Conservation (phyloP, 2,888 invertebrate species). For the Carabus problematicus region DNA sequence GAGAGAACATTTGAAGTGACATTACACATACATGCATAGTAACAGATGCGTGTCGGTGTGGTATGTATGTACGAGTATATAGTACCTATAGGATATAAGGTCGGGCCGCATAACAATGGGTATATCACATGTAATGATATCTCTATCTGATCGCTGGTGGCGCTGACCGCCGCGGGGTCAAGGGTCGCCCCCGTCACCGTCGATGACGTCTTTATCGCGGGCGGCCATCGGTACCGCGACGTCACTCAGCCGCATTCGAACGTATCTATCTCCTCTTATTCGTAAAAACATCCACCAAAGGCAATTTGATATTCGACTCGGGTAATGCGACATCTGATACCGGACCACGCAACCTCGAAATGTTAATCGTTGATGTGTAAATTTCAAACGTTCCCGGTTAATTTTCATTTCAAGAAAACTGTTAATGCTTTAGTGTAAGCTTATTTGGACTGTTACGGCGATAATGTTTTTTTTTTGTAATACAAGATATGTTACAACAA, state of each 20-base stretch:
- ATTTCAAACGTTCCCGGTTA: too few relatives aligned
- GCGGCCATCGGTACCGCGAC: conserved; percentile 21
- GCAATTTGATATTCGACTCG: too few relatives aligned
- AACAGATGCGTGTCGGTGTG: not conserved
- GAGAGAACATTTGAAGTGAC: not conserved
- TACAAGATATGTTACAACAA: too few relatives aligned
- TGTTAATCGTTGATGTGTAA: too few relatives aligned
- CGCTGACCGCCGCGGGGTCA: conserved; percentile 50
- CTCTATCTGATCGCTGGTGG: conserved; percentile 56
- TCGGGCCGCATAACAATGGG: conserved; percentile 46
- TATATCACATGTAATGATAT: conserved; percentile 54
- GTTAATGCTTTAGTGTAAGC: too few relatives aligned
- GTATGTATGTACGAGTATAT: not conserved
- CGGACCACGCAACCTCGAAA: too few relatives aligned
- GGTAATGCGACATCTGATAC: too few relatives aligned
- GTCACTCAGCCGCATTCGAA: conserved; percentile 2
- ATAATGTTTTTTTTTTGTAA: too few relatives aligned
- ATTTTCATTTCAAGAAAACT: too few relatives aligned
- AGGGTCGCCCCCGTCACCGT: conserved; percentile 48
- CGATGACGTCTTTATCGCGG: conserved; percentile 37
- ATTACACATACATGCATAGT: not conserved
- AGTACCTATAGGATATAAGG: not conserved
- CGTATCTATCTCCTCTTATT: too few relatives aligned
- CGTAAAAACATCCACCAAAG: too few relatives aligned
- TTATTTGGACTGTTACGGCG: too few relatives aligned